phyloP scores from a whole-genome alignment of 1,140 invertebrate species.

The Argopecten irradians region DNA sequence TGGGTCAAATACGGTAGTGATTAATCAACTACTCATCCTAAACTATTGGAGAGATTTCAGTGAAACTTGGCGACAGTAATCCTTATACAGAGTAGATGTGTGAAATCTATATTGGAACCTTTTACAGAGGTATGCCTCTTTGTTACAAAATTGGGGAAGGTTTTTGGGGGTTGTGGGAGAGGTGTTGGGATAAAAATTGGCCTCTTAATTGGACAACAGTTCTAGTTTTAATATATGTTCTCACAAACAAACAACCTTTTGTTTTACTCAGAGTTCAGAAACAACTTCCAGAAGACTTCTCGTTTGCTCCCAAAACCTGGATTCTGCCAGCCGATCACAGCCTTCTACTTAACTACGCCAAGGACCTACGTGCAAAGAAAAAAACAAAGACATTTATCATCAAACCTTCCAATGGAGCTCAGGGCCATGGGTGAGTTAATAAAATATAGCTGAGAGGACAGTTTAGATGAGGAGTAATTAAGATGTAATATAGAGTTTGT shows the following conservation, averaged over 20 bases:
- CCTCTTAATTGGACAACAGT: background rate
- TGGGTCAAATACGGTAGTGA: no score
- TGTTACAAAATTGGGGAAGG: background rate
- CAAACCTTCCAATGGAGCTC: constrained; percentile 77
- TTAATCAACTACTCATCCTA: no score
- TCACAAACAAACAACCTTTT: background rate
- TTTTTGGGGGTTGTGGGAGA: background rate
- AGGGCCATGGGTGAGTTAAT: constrained; percentile 65
- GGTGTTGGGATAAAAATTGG: background rate
- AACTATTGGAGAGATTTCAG: no score
- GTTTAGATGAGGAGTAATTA: no score
- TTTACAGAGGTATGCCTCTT: no score
- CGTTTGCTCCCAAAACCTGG: constrained; percentile 76
- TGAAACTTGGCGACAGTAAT: no score
- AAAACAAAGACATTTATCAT: constrained; percentile 75
- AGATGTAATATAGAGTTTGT: no score
- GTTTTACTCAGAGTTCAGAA: constrained; percentile 72
- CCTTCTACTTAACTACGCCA: constrained; percentile 70
- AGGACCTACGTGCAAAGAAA: constrained; percentile 73
- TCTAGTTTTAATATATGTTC: background rate
- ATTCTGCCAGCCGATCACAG: constrained; percentile 74
- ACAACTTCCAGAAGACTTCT: constrained; percentile 73
- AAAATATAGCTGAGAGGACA: no score
- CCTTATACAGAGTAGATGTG: background rate
- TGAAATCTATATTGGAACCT: no score